A percentile compares a stretch with the other conserved stretches of the same genome.
Conservation (phyloP, 1,140 invertebrate genomes). For the Drosophila insularis region DNA sequence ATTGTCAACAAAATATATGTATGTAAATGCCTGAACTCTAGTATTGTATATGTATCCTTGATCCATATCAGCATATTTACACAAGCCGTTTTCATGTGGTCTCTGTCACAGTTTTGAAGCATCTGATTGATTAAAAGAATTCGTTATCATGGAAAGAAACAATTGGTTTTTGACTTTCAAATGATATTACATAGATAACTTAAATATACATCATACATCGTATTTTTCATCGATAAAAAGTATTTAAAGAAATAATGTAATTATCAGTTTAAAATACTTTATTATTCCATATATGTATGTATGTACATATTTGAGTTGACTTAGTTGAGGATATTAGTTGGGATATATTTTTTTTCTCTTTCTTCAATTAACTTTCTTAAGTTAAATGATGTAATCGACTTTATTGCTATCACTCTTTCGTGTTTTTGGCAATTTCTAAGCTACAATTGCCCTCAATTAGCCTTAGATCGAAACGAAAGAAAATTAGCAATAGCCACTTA, state of each 20-base stretch:
- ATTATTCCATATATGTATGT: too few species aligned
- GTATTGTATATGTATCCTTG: neutral
- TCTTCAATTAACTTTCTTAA: slow-evolving; percentile 21
- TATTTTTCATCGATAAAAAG: too few species aligned
- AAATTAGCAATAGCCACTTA: neutral
- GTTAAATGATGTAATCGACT: slow-evolving; percentile 56
- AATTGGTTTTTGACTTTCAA: too few species aligned
- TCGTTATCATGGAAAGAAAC: too few species aligned
- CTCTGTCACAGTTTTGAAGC: neutral
- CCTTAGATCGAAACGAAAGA: neutral
- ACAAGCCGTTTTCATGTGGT: neutral
- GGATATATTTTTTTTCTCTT: slow-evolving; percentile 25
- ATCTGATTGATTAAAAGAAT: neutral
- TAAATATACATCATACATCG: too few species aligned
- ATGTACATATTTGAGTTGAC: too few species aligned
- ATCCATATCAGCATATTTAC: neutral
- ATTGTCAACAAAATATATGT: neutral
- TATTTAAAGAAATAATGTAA: too few species aligned
- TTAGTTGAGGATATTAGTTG: too few species aligned
- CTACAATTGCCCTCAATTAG: slow-evolving; percentile 14
- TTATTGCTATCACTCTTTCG: neutral
- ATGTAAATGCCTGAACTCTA: neutral
- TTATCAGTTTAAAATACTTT: too few species aligned
- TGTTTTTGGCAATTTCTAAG: slow-evolving; percentile 31
- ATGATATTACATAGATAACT: too few species aligned